Evolutionary conservation across 2,888 invertebrate species (phyloP), one percentile per base, ranked within the genome.

Genomic region (Cheilosia vernalis): DNA sequence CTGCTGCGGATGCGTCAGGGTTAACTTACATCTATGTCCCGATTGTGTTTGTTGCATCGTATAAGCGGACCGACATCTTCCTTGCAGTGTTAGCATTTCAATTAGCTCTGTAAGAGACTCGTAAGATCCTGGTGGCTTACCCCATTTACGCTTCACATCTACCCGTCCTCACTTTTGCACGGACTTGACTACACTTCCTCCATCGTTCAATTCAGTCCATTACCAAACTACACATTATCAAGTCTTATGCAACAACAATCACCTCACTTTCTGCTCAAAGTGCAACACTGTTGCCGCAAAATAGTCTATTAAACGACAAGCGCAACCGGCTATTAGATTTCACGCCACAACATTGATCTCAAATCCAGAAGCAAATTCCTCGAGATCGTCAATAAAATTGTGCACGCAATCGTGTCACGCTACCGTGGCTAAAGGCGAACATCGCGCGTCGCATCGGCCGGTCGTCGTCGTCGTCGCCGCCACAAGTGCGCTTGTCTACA

Each of bases 341-440:
- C 73, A 67, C 49, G 55, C 55, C 40, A 40, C 74, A 56, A 74
- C 73, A 74, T 37, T 58, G 72, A 77, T 84, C 80, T 70, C 15
- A 13, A 69, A 66, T 84, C 66, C 85, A 79, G 66, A 72, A 80
- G 85, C 81, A 63, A 81, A 77, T 85, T 81, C 85, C 63, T 63
- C 17, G 9, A 58, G 81, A 70, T 85, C 44, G 61, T 56, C 72
- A 72, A 72, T 76, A 85, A 74, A 85, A 64, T 40, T 70, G 77
- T 66, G 81, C 85, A 81, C 81, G 85, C 81, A 81, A 81, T 67
- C 40, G 13, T 30, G 61, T 21, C 81, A 81, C 72, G 81, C 85
- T 67, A 85, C 74, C 40, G 30, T 44, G 21, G 33, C 21, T 24
- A 21, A 13, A 37, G 10, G 4, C 10, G 10, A 10, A 37, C 37